Evolutionary conservation across 2,113 vertebrate species (phyloP), one percentile per base, ranked within the genome.

Genomic region (Vulpes vulpes): DNA sequence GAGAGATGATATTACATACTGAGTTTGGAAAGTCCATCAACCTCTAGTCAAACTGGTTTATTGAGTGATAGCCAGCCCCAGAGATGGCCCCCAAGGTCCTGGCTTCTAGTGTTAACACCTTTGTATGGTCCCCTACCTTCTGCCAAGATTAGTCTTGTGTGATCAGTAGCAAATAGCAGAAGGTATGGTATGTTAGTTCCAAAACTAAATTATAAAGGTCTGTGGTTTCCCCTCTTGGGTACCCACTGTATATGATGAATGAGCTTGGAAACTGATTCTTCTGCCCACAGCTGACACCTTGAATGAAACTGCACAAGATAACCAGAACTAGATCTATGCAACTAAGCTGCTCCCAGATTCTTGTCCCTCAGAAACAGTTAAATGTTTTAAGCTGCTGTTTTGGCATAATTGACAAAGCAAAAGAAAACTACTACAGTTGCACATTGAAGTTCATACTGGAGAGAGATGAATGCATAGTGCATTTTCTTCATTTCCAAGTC

Each of bases 91-190:
- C 35, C 25, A 87, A n/a, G 11, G 3, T 91, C 49, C 38, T 15
- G 60, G 23, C 67, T 71, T 8, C 43, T 81, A 1, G 14, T 92
- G 60, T 25, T 59, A 8, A 60, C n/a, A 11, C 89, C 8, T 30
- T 53, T 87, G 5, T 64, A 10, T 92, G 59, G 3, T 71, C 43
- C 19, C 19, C 69, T 53, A 65, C 27, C 86, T 84, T 96, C 51
- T 83, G 73, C 17, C n/a, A 76, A 55, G 11, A 67, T 91, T 89
- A 43, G 23, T 89, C 49, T 95, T 80, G 14, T 92, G 30, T 96
- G 59, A 32, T 12, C 55, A 57, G 51, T 64, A 73, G 35, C 55
- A 71, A 71, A 57, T n/a, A 90, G 25, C 51, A 87, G 49, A 86
- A 69, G 15, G 69, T 35, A 88, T n/a, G 51, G 22, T 67, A 35